Evolutionary conservation across 37 sponge, comb jelly and placozoan species (phyloP).

Genomic region (Lycopodina hypogea): DNA sequence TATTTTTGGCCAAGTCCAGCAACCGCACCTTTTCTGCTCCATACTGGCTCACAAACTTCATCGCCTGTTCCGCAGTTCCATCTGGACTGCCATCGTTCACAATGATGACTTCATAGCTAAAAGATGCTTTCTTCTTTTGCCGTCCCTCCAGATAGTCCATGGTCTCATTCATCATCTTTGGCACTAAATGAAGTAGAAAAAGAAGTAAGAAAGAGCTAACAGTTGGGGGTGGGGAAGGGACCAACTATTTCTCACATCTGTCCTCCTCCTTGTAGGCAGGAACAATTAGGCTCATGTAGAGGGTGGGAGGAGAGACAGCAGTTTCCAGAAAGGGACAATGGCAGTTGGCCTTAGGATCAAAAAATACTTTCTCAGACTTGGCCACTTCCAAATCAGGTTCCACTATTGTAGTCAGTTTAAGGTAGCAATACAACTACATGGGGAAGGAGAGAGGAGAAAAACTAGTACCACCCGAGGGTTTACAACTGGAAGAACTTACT

Average conservation of each 20-base stretch:
- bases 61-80: constrained; percentile 80
- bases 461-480: too few species aligned
- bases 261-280: constrained; percentile 95
- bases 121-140: constrained; percentile 46
- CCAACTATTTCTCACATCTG: constrained; percentile 55
- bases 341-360: constrained; percentile 45
- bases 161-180: constrained; percentile 86
- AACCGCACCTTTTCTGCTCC: constrained; percentile 85
- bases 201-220: not conserved
- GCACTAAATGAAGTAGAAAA: constrained; percentile 46
- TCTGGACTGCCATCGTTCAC: constrained; percentile 99
- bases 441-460: too few species aligned
- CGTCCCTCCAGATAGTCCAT: constrained; percentile 62
- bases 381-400: constrained; percentile 67
- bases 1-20: constrained; percentile 80
- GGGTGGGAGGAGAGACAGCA: constrained; percentile 51
- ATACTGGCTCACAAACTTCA: constrained; percentile 68
- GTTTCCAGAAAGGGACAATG: constrained; percentile 69
- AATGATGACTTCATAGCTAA: constrained; percentile 59
- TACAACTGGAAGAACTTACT: too few species aligned
- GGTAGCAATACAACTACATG: constrained; percentile 59
- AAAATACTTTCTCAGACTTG: constrained; percentile 66
- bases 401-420: constrained; percentile 50
- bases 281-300: constrained; percentile 78
- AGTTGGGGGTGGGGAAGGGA: not conserved